phyloP scores from a whole-genome alignment of 2,888 invertebrate species.

The Agrotis exclamationis region DNA sequence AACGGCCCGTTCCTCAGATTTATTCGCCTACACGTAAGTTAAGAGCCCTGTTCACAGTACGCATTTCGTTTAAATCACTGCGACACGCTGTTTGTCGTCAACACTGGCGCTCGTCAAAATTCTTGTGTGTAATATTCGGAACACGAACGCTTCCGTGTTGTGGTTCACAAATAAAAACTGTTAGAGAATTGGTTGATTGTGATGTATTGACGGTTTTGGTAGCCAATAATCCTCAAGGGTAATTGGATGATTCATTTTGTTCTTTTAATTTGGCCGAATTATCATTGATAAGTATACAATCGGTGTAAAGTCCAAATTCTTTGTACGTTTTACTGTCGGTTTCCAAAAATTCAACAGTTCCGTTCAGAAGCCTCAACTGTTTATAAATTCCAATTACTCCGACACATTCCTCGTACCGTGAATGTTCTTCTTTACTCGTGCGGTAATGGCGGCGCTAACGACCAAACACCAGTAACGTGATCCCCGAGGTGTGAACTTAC shows the following conservation, averaged over 20 bases:
- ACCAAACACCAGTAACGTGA: conserved; percentile 71
- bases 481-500: conserved; percentile 74
- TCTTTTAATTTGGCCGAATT: conserved; percentile 8
- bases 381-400: conserved; percentile 42
- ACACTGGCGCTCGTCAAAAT: conserved; percentile 60
- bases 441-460: conserved; percentile 70
- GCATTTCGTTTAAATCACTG: conserved; percentile 65
- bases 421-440: conserved; percentile 57
- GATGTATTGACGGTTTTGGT: conserved; percentile 33
- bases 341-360: conserved; percentile 10
- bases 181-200: conserved; percentile 42
- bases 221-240: conserved; percentile 24
- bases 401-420: conserved; percentile 58
- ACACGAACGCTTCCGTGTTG: conserved; percentile 60
- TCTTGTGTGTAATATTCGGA: conserved; percentile 58
- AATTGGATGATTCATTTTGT: conserved; percentile 28
- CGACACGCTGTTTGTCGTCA: conserved; percentile 61
- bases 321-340: conserved; percentile 5
- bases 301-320: neutral
- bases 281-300: neutral
- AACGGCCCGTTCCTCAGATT: conserved; percentile 72
- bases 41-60: conserved; percentile 65
- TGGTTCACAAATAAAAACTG: conserved; percentile 30
- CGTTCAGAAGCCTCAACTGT: conserved; percentile 25
- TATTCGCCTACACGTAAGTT: conserved; percentile 71